Evolutionary conservation across 2,888 invertebrate species (phyloP).

Genomic region (Nomada hirtipes): DNA sequence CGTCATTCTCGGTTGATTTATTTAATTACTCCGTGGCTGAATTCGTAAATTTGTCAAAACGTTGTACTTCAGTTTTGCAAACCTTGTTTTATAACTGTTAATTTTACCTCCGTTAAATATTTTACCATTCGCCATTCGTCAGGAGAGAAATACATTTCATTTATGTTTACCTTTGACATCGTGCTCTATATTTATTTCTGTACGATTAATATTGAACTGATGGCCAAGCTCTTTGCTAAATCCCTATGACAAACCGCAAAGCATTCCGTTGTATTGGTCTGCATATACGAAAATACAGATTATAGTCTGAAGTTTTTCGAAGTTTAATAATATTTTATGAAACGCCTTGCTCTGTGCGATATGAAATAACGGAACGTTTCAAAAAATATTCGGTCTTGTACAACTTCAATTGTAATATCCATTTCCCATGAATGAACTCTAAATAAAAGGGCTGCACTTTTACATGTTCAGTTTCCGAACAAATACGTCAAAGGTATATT

Average conservation of each 20-base stretch:
- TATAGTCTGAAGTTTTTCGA: too few relatives aligned
- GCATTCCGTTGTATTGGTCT: too few relatives aligned
- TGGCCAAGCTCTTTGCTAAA: too few relatives aligned
- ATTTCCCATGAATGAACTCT: not conserved
- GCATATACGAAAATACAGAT: too few relatives aligned
- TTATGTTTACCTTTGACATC: too few relatives aligned
- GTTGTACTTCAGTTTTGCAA: not conserved
- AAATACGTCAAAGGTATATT: not conserved
- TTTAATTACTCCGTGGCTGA: not conserved
- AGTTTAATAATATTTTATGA: too few relatives aligned
- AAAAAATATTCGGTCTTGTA: not conserved
- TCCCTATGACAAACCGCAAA: too few relatives aligned
- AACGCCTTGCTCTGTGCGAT: too few relatives aligned
- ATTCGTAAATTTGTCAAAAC: not conserved
- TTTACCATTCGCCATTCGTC: not conserved
- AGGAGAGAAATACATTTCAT: too few relatives aligned
- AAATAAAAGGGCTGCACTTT: not conserved
- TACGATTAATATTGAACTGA: too few relatives aligned
- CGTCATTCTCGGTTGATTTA: slow-evolving; percentile 2
- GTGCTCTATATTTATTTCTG: too few relatives aligned
- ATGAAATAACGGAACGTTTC: not conserved
- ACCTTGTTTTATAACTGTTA: not conserved
- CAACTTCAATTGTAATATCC: not conserved
- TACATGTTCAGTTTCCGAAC: not conserved
- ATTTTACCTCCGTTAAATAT: not conserved